Percentiles rank a stretch among this genome's conserved stretches.
These are phyloP conservation scores for Ischnus inquisitorius DNA, from an alignment of 2,888 invertebrate genomes.

Conservation along the genomic window DNA sequence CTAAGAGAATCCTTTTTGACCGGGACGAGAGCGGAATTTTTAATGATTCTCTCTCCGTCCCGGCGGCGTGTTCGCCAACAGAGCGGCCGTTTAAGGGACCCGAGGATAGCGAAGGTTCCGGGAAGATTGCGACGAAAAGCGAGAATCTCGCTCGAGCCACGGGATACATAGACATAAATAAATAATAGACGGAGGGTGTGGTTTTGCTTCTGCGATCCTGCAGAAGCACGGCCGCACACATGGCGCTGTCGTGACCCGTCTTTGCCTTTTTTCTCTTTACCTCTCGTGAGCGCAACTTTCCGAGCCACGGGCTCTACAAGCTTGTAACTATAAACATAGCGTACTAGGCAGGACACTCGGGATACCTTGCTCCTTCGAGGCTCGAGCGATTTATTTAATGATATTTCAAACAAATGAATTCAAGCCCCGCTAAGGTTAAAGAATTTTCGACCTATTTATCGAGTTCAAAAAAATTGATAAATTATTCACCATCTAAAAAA, in stretches of 20 bases:
- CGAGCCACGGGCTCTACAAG: conserved; percentile 68
- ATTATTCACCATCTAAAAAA: no score
- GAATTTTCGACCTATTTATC: no score
- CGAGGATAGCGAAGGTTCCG: conserved; percentile 9
- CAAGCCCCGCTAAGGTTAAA: neutral
- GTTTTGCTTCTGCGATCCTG: conserved; percentile 69
- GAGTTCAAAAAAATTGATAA: no score
- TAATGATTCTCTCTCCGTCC: conserved; percentile 53
- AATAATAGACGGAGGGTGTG: conserved; percentile 76
- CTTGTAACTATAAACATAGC: conserved; percentile 37
- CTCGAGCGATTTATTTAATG: conserved; percentile 20
- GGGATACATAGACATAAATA: conserved; percentile 34
- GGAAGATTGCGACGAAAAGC: neutral
- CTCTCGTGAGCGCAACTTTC: conserved; percentile 72
- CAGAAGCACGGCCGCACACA: conserved; percentile 78
- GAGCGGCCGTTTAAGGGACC: neutral
- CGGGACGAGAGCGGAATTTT: conserved; percentile 66
- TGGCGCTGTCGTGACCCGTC: conserved; percentile 81
- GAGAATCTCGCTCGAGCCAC: neutral
- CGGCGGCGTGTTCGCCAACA: neutral
- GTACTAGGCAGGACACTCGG: conserved; percentile 31
- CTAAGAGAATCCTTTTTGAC: conserved; percentile 26
- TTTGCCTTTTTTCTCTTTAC: conserved; percentile 64
- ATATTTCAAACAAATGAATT: neutral
- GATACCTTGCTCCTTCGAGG: conserved; percentile 47